Evolutionary conservation across 2,888 invertebrate species (phyloP), one percentile per base, ranked within the genome.

Genomic region (Caenorhabditis virilis): DNA sequence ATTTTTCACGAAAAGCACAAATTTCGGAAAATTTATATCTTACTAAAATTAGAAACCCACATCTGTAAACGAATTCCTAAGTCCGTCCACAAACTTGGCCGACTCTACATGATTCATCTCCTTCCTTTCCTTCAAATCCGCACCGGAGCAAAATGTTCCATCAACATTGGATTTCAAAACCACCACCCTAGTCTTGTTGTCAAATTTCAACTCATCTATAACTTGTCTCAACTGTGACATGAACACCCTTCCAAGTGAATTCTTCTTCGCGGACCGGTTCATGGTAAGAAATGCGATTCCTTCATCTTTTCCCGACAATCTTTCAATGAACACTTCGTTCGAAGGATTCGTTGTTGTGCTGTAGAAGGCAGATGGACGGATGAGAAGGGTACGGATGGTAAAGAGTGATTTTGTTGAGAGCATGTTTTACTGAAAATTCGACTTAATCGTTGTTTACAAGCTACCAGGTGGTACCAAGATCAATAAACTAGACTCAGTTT

Each of bases 121-220:
- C 13, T 89, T 87, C 49, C 97, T 87, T 84, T 98, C 97, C 84
- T 95, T 95, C 51, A 98, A 86, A 86, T 99, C 95, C 9, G 98
- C 98, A 85, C 94, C 86, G 68, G 95, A 92, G 87, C 95, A 95
- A 84, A 98, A 98, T 51, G 92, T 88, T 22, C 91, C 91, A 0
- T 91, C 91, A 0, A 92, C 91, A 53, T 90, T 85, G 84, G 95
- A 95, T 74, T 91, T 89, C 16, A 98, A 78, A 27, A 98, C 89
- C 0, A 97, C 87, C 0, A 91, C 93, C 27, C 92, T 88, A 1
- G 91, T 87, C 51, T 87, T 87, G 26, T 88, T 88, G 78, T 93
- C 91, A 78, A 88, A 88, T 56, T 88, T 87, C 3, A 95, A 84
- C 16, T 88, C 86, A 39, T 89, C 87, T 50, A 95, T 84, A 5